Evolutionary conservation across 2,113 vertebrate species (phyloP), one percentile per base, ranked within the genome.

Genomic region (Tachycineta bicolor): DNA sequence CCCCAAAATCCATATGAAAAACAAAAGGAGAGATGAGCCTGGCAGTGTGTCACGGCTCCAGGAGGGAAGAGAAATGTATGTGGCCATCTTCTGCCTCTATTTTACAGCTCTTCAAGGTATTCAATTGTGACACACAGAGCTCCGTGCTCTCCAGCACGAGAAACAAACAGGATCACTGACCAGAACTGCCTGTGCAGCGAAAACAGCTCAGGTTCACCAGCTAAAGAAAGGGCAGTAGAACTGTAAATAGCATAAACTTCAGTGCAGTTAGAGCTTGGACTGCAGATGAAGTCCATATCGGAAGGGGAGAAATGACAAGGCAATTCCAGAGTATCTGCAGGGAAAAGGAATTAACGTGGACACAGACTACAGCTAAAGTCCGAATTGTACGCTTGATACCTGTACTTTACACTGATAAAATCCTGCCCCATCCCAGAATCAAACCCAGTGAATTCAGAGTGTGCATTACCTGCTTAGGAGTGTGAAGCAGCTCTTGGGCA

Each of bases 401-500:
- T 55, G 10, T 6, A 7, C 12, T 8, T 55, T 10, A 33, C 4
- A 0, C 7, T 34, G 59, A 22, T 14, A 19, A 70, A 77, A 37
- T 6, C 31, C 50, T 63, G 50, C 5, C 65, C 50, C 76, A 52
- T 9, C 47, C 63, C 75, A 76, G 65, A 44, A 43, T 26, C 39
- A 86, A 44, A 34, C 7, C 47, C 21, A 80, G 49, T 3, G 31
- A 63, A 21, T 50, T 9, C 4, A 25, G 79, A 55, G 58, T 3
- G 29, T 5, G 28, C 28, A 8, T 18, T 96, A 99, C 99, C 99
- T 99, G 99, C 93, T 99, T 99, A 23, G 98, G 98, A 62, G 95
- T 98, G 23, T 98, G 99, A 31, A 99, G 98, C 65, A 99, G 97
- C 94, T 99, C 99, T 53, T 99, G 98, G 9, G 99, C 99, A 14